Evolutionary conservation across 2,888 invertebrate species (phyloP).

Genomic region (Heteropelma amictum): DNA sequence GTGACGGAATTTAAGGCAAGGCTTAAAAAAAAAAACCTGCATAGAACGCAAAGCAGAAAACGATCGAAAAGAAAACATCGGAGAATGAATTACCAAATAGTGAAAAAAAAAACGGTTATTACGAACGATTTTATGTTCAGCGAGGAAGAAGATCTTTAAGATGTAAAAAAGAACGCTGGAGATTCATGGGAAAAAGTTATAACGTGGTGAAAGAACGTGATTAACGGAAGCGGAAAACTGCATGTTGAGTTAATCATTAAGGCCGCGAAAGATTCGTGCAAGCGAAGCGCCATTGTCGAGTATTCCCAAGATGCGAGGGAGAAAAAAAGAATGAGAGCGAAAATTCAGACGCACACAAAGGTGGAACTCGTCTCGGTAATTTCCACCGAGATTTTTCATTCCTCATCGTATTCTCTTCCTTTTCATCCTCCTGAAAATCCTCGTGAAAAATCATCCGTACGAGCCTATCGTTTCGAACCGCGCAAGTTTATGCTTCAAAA

Average conservation of each 20-base stretch:
- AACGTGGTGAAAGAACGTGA: slow-evolving; percentile 3
- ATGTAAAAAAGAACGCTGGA: background rate
- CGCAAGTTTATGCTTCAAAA: slow-evolving; percentile 3
- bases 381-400: slow-evolving; percentile 4
- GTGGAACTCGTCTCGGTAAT: slow-evolving; percentile 4
- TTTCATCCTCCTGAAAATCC: background rate
- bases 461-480: background rate
- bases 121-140: background rate
- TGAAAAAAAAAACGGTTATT: background rate
- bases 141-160: background rate
- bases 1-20: background rate
- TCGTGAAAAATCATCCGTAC: slow-evolving; percentile 6
- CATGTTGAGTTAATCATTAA: slow-evolving; percentile 5
- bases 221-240: slow-evolving; percentile 10
- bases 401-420: slow-evolving; percentile 14
- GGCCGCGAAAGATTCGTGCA: background rate
- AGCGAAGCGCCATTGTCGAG: slow-evolving; percentile 9
- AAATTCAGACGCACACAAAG: slow-evolving; percentile 41
- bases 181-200: background rate
- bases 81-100: slow-evolving; percentile 8
- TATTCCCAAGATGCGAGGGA: slow-evolving; percentile 1
- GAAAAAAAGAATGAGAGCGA: background rate
- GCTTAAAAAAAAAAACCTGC: background rate
- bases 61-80: slow-evolving; percentile 14
- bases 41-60: background rate